These are phyloP conservation scores for Saxidomus purpurata DNA, from an alignment of 1,140 invertebrate species.

Conservation along the genomic window DNA sequence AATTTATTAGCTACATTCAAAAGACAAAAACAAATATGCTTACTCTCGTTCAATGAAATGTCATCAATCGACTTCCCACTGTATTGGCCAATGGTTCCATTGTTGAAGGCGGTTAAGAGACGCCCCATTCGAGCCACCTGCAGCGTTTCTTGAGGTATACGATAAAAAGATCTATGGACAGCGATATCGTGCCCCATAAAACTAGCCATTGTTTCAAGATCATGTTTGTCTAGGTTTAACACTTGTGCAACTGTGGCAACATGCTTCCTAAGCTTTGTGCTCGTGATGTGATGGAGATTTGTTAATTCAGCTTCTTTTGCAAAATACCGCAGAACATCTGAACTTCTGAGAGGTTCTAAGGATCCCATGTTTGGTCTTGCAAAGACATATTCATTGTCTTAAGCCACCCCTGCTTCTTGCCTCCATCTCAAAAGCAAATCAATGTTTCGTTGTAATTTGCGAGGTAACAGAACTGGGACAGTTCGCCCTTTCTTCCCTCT, in stretches of 20 bases:
- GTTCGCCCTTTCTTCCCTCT: conserved; percentile 44
- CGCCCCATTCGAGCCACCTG: conserved; percentile 16
- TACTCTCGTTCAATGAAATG: conserved; percentile 6
- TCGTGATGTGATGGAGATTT: background rate
- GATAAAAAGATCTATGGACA: conserved; percentile 14
- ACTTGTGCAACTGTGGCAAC: conserved; percentile 37
- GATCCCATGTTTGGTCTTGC: background rate
- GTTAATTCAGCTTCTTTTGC: background rate
- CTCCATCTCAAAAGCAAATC: conserved; percentile 30
- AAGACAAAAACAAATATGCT: conserved; percentile 23
- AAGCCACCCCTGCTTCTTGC: background rate
- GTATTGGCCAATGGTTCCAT: conserved; percentile 18
- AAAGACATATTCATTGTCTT: conserved; percentile 12
- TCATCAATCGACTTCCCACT: conserved; percentile 4
- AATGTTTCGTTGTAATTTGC: background rate
- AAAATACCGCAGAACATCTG: background rate
- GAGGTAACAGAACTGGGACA: conserved; percentile 21
- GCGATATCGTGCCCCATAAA: conserved; percentile 30
- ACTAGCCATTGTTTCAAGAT: conserved; percentile 6
- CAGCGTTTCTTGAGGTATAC: conserved; percentile 39
- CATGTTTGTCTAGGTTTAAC: background rate
- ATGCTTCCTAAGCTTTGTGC: conserved; percentile 44
- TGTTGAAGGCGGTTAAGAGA: background rate
- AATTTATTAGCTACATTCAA: background rate
- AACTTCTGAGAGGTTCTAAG: background rate